Percentiles rank a stretch among this genome's conserved stretches.
phyloP scores from a whole-genome alignment of 2,888 invertebrate species.

The Hemistola chrysoprasaria region DNA sequence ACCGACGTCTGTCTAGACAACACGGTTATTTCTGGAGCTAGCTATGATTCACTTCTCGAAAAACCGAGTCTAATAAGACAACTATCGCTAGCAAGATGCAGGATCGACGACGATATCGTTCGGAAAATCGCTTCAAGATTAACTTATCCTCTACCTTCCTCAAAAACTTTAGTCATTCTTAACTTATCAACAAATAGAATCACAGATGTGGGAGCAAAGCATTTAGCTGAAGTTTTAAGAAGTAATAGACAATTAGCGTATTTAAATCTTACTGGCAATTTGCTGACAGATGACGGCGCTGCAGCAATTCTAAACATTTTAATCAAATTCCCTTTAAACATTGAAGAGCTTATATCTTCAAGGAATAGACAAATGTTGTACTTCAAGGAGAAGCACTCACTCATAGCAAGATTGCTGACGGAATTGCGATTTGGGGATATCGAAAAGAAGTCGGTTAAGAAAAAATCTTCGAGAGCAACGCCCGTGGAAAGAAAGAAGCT shows the following conservation, averaged over 20 bases:
- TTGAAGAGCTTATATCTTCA: conserved; percentile 39
- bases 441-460: conserved; percentile 36
- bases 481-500: conserved; percentile 18
- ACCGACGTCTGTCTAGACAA: conserved; percentile 54
- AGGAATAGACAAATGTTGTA: conserved; percentile 37
- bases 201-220: conserved; percentile 47
- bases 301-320: conserved; percentile 37
- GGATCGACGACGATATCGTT: conserved; percentile 44
- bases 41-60: conserved; percentile 48
- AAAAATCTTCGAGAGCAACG: conserved; percentile 19
- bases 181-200: conserved; percentile 57
- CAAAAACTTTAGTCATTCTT: conserved; percentile 42
- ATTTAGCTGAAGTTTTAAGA: conserved; percentile 44
- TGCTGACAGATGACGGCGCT: conserved; percentile 49
- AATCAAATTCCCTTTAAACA: conserved; percentile 42
- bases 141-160: conserved; percentile 37
- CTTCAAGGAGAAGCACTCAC: conserved; percentile 41
- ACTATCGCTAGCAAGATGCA: conserved; percentile 53
- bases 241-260: conserved; percentile 50
- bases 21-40: conserved; percentile 38
- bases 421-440: conserved; percentile 35
- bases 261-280: conserved; percentile 54
- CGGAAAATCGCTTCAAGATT: conserved; percentile 43
- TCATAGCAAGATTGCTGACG: conserved; percentile 21
- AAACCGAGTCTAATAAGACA: conserved; percentile 33